Base-by-base conservation (phyloP, 2,888 invertebrate species). In the Eugnorisma glareosa region DNA sequence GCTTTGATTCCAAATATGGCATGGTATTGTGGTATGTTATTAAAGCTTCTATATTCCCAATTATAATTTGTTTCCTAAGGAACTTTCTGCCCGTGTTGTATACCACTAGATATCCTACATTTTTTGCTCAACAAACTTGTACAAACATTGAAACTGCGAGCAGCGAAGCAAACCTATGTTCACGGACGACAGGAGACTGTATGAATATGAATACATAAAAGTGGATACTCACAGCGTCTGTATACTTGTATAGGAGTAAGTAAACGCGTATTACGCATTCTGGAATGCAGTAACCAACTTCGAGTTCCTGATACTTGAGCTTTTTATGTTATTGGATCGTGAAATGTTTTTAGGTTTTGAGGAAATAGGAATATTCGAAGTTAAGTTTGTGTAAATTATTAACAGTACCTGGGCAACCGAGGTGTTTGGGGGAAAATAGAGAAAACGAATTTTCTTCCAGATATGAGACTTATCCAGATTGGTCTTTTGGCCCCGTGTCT, bases 121-220 rank as follows among this genome's bases (percentile, higher is more conserved):
- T 18, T 43, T 75, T 73, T 54, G 18, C 67, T 54, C 18, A 31
- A 67, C 37, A 68, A 67, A 79, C 37, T 68, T 67, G 43, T 28
- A 54, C 13, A 35, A 48, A 63, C 54, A n/a, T 54, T 48, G 43
- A 79, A 61, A 67, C 31, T 21, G 57, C 31, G 31, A 31, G 67
- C 67, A 63, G 37, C 18, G 37, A 72, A 79, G 79, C 67, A 67
- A 67, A 45, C 54, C 54, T 54, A 37, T 51, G 79, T 54, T 45
- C 45, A 31, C 57, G 48, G 40, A 31, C 35, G 79, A 71, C 35
- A 15, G 61, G 35, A 43, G 43, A 28, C 67, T 61, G 43, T 54
- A 43, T 67, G 71, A 79, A n/a, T n/a, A n/a, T 67, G 61, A 79
- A 67, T 72, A 79, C 37, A 79, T 79, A 79, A 37, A 79, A 71